A percentile compares a stretch with the other conserved stretches of the same genome.
Evolutionary conservation across 2,888 invertebrate species (phyloP).

Genomic region (Dryobotodes eremita): DNA sequence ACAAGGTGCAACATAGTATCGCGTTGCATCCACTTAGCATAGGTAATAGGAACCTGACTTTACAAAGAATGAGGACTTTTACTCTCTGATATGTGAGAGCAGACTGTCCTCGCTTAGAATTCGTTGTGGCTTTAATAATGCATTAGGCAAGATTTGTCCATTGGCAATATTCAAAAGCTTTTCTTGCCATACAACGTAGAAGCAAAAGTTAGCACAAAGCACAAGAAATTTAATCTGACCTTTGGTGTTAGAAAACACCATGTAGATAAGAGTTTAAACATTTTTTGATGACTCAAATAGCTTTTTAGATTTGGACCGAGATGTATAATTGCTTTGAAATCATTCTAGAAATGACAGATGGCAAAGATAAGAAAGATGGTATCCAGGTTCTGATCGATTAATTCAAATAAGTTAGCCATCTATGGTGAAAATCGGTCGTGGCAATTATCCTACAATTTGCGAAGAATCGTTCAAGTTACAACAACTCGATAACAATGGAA

Average conservation of each 20-base stretch:
- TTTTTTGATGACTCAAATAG: neutral
- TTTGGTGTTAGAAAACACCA: neutral
- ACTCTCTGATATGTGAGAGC: slow-evolving; percentile 22
- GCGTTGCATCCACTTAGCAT: slow-evolving; percentile 67
- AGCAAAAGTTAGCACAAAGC: neutral
- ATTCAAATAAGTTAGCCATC: neutral
- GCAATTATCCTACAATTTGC: slow-evolving; percentile 8
- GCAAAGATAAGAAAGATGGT: neutral
- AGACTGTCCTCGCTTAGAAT: slow-evolving; percentile 31
- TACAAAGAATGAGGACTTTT: slow-evolving; percentile 50
- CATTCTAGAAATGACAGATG: neutral
- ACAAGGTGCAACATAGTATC: slow-evolving; percentile 73
- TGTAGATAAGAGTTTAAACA: neutral
- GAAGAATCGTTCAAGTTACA: slow-evolving; percentile 3
- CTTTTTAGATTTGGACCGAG: neutral
- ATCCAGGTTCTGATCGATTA: neutral
- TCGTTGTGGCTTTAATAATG: neutral
- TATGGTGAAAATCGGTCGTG: slow-evolving; percentile 15
- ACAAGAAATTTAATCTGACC: neutral
- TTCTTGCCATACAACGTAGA: neutral
- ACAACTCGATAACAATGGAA: slow-evolving; percentile 41
- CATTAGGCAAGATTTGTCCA: neutral
- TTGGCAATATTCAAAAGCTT: neutral
- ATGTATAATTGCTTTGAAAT: neutral
- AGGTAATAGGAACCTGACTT: slow-evolving; percentile 45